Conservation (phyloP, 2,888 invertebrate genomes). For the Tinea pellionella region DNA sequence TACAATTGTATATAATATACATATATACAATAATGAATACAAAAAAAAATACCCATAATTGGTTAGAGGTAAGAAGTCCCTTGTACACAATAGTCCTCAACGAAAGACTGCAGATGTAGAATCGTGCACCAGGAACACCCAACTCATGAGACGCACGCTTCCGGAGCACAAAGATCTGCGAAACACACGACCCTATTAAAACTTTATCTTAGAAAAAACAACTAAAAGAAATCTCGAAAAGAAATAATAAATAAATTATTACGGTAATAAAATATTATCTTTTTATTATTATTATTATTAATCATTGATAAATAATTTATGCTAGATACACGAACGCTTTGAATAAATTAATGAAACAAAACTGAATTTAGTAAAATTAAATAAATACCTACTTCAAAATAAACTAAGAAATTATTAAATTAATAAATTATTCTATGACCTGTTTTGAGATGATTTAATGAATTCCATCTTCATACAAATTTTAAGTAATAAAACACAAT, state of each 20-base stretch:
- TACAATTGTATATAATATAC: too few species aligned
- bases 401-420: too few species aligned
- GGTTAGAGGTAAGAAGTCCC: conserved; percentile 95
- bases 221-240: neutral
- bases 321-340: neutral
- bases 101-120: conserved; percentile 96
- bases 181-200: conserved; percentile 15
- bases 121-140: conserved; percentile 85
- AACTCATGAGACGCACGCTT: conserved; percentile 94
- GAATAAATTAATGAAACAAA: neutral
- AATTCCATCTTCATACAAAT: too few species aligned
- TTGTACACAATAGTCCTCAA: conserved; percentile 94
- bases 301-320: neutral
- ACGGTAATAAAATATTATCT: neutral
- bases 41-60: conserved; percentile 75
- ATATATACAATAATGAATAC: neutral
- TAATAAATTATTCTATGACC: too few species aligned
- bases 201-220: neutral
- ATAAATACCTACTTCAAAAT: too few species aligned
- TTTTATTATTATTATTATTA: neutral
- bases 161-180: conserved; percentile 89
- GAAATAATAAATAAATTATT: too few species aligned
- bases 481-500: too few species aligned
- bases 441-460: too few species aligned
- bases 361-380: too few species aligned